Conservation (phyloP, 2,888 invertebrate species). For the Philaethria dido region DNA sequence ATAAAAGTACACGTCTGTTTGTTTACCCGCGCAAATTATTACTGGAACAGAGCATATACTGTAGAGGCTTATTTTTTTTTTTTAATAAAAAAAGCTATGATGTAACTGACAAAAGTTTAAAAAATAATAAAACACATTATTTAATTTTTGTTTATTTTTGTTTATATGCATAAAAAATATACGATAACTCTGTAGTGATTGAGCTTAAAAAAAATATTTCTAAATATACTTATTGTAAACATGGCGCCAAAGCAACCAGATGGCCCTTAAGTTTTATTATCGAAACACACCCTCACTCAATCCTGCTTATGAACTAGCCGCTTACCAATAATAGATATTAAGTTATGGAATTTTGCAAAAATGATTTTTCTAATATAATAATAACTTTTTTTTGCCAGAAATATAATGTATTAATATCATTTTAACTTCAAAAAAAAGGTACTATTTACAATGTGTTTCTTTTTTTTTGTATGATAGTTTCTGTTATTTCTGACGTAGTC, state of each 20-base stretch:
- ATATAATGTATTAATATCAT: too few relatives aligned
- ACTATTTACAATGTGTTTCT: too few relatives aligned
- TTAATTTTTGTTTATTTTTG: too few relatives aligned
- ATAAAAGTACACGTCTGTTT: conserved; percentile 19
- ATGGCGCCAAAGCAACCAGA: conserved; percentile 38
- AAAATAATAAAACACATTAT: too few relatives aligned
- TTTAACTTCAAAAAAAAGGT: too few relatives aligned
- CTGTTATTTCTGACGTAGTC: too few relatives aligned
- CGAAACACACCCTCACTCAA: conserved; percentile 15
- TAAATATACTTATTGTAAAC: conserved; percentile 35
- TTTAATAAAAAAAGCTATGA: background rate
- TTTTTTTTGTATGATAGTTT: too few relatives aligned
- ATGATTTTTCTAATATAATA: too few relatives aligned
- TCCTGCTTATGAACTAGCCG: background rate
- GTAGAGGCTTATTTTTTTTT: background rate
- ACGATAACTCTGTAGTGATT: too few relatives aligned
- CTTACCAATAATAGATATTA: background rate
- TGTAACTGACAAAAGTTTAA: background rate
- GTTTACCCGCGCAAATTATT: conserved; percentile 27
- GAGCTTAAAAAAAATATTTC: background rate
- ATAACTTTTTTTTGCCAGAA: too few relatives aligned
- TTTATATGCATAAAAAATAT: too few relatives aligned
- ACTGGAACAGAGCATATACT: conserved; percentile 5
- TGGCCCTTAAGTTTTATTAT: conserved; percentile 44
- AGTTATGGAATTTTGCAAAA: background rate